These are phyloP conservation scores for Mesodorylaimus sp. DNA, from an alignment of 2,888 invertebrate genomes.

Conservation along the genomic window DNA sequence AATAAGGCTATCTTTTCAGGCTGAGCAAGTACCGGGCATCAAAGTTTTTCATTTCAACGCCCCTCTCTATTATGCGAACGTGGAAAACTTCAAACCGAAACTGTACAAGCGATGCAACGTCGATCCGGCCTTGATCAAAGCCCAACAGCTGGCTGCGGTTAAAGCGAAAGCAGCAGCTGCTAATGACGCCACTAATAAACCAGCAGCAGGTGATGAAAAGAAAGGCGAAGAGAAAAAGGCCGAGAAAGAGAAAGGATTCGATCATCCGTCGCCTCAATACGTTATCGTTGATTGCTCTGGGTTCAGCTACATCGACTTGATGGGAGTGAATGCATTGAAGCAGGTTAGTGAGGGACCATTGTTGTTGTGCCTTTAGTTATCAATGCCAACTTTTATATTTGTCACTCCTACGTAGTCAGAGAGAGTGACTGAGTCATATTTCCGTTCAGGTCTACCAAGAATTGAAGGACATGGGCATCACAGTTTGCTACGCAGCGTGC, in stretches of 20 bases:
- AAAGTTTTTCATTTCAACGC: conserved; percentile 32
- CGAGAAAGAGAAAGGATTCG: no score
- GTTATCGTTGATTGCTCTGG: neutral
- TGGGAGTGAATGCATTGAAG: neutral
- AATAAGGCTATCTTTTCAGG: neutral
- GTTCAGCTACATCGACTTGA: neutral
- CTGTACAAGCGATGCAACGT: conserved; percentile 17
- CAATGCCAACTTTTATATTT: no score
- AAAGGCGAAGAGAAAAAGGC: no score
- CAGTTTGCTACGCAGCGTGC: neutral
- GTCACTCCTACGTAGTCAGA: no score
- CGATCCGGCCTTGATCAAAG: neutral
- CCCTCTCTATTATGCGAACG: conserved; percentile 32
- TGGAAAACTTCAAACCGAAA: conserved; percentile 27
- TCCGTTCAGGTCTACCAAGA: neutral
- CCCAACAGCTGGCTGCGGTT: no score
- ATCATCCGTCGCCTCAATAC: no score
- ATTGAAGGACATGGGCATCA: neutral
- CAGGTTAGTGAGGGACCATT: no score
- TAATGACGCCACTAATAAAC: no score
- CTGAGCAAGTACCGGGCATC: conserved; percentile 14
- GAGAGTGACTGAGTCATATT: no score
- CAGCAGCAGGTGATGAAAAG: no score
- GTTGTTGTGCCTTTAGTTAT: no score
- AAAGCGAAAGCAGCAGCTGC: no score